Evolutionary conservation across 2,888 invertebrate species (phyloP), one percentile per base, ranked within the genome.

Genomic region (Phasia obesa): DNA sequence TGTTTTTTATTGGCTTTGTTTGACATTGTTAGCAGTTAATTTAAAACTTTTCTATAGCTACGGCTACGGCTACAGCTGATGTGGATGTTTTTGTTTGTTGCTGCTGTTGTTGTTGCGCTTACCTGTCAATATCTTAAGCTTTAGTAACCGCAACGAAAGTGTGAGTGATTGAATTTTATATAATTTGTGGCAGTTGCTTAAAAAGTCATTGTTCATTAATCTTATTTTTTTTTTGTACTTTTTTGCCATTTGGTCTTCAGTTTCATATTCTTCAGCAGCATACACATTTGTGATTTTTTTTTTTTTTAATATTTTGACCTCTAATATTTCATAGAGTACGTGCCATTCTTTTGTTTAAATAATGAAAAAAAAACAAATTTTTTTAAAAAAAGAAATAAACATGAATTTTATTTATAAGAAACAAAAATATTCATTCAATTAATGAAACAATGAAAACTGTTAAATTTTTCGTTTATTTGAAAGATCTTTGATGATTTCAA

Each of bases 151-250:
- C 84, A 85, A 85, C 74, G 85, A 85, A 85, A 85, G 85, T 83
- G 84, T 85, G 85, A 85, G 85, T 85, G 85, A 85, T 85, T 84
- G 85, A 85, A 84, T 83, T 84, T 83, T 71, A 75, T 70, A 85
- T 84, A 83, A 82, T 85, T 85, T 85, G 82, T 85, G 85, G 84
- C 85, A 85, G 80, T 83, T 81, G 81, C 84, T 84, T 78, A 79
- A 81, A 84, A 81, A 81, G 81, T 84, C 81, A 82, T 69, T 81
- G 73, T 57, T 85, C 81, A 73, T 81, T 81, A 81, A 79, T 85
- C 79, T 79, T 81, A 74, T 80, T 17, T 49, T 70, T 44, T 55
- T 25, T 35, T 21, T 47, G 35, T 23, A 27, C 4, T 27, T 49
- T 42, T 60, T 65, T 57, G 55, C 23, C 42, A 3, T 69, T 77